phyloP scores from a whole-genome alignment of 2,797 vertebrate species.

The Poecile montanus region DNA sequence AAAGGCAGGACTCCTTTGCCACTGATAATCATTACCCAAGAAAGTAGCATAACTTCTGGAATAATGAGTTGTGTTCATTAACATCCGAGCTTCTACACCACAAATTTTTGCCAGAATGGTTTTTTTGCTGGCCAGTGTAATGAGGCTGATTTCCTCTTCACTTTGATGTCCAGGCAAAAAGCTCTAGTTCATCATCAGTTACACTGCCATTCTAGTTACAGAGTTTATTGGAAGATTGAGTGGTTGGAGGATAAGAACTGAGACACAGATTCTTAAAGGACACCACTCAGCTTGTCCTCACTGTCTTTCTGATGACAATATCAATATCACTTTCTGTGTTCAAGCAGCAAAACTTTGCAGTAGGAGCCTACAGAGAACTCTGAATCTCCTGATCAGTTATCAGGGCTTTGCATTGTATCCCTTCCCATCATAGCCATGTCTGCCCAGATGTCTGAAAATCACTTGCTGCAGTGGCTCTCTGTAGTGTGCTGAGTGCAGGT shows the following conservation, averaged over 20 bases:
- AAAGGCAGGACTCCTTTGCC: not conserved
- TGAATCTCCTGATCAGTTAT: not conserved
- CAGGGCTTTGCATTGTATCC: not conserved
- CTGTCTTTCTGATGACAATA: not conserved
- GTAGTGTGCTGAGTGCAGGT: not conserved
- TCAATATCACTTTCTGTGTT: not conserved
- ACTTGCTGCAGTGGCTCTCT: not conserved
- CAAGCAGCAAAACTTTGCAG: not conserved
- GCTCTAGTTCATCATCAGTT: not conserved
- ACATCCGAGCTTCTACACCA: not conserved
- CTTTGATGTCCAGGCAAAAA: not conserved
- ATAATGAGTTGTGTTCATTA: not conserved
- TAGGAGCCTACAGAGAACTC: not conserved
- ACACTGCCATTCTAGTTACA: not conserved
- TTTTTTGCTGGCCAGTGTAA: not conserved
- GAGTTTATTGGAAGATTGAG: not conserved
- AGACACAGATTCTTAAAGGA: not conserved
- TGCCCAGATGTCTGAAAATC: not conserved
- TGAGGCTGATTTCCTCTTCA: not conserved
- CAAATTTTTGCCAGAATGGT: not conserved
- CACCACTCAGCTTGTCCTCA: not conserved
- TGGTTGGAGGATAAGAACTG: not conserved
- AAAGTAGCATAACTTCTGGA: not conserved
- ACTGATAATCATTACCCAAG: not conserved
- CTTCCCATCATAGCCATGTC: not conserved